These are phyloP conservation scores for Piaya cayana DNA, from an alignment of 2,113 vertebrate genomes.

Conservation along the genomic window DNA sequence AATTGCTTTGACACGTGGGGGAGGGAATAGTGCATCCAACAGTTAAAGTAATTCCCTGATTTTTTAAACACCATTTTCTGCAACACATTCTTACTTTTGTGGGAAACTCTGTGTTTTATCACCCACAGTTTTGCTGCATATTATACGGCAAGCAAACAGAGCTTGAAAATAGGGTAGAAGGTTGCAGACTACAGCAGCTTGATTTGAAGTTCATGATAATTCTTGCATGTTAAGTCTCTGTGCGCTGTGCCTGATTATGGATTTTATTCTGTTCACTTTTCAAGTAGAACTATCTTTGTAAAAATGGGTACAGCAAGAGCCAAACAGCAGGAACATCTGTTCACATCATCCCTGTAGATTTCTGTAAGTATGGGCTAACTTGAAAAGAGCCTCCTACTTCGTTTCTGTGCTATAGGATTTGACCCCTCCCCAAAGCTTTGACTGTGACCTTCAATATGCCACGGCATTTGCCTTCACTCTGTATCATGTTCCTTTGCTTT, in stretches of 20 bases:
- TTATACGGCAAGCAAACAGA: neutral
- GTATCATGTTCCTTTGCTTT: neutral
- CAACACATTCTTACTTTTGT: neutral
- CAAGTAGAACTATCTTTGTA: neutral
- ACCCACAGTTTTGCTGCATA: neutral
- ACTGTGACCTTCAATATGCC: neutral
- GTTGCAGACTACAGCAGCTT: neutral
- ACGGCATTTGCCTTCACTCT: neutral
- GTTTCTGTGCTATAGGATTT: neutral
- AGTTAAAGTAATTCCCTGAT: conserved; percentile 8
- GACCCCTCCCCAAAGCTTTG: neutral
- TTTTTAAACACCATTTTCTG: neutral
- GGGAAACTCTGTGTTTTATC: neutral
- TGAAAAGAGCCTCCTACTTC: conserved; percentile 26
- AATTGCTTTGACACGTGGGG: conserved; percentile 6
- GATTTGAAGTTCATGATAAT: neutral
- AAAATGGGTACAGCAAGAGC: neutral
- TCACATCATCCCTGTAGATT: neutral
- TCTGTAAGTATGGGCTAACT: neutral
- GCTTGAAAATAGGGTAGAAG: neutral
- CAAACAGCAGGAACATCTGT: neutral
- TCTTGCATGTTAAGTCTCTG: neutral
- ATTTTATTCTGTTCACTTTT: neutral
- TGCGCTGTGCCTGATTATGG: neutral
- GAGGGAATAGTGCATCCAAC: neutral